These are phyloP conservation scores for Cassiopea xamachana DNA, from an alignment of 30 jellyfish, hydroid and myxozoan species.

Conservation along the genomic window DNA sequence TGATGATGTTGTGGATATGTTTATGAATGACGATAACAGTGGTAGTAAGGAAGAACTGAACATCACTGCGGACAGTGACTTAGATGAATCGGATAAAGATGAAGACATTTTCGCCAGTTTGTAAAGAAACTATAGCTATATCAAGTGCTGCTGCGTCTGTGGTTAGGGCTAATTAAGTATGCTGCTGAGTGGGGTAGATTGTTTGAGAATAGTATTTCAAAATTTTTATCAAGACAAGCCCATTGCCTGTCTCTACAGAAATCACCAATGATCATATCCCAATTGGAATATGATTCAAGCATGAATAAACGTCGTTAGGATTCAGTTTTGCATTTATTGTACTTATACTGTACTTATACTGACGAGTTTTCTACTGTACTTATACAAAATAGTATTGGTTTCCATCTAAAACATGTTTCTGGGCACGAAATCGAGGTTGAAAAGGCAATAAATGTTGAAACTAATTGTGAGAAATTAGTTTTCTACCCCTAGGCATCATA, in stretches of 20 bases:
- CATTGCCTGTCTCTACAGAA: neutral
- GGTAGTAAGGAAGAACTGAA: slow-evolving; percentile 11
- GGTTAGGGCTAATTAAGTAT: neutral
- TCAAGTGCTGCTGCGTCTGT: neutral
- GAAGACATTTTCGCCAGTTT: neutral
- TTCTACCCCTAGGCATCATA: neutral
- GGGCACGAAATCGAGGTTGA: neutral
- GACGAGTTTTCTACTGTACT: neutral
- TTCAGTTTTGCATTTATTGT: neutral
- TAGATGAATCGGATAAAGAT: neutral
- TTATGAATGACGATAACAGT: slow-evolving; percentile 4
- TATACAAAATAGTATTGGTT: neutral
- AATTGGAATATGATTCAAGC: neutral
- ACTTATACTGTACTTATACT: neutral
- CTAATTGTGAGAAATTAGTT: neutral
- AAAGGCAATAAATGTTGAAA: neutral
- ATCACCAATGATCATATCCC: neutral
- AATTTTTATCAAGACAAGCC: neutral
- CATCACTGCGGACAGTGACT: neutral
- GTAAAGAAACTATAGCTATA: neutral
- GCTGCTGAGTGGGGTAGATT: neutral
- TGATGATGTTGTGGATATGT: slow-evolving; percentile 45
- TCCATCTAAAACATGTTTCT: neutral
- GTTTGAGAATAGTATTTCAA: neutral
- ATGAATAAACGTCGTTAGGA: neutral